Evolutionary conservation across 2,888 invertebrate species (phyloP), one percentile per base, ranked within the genome.

Genomic region (Anarsia innoxiella): DNA sequence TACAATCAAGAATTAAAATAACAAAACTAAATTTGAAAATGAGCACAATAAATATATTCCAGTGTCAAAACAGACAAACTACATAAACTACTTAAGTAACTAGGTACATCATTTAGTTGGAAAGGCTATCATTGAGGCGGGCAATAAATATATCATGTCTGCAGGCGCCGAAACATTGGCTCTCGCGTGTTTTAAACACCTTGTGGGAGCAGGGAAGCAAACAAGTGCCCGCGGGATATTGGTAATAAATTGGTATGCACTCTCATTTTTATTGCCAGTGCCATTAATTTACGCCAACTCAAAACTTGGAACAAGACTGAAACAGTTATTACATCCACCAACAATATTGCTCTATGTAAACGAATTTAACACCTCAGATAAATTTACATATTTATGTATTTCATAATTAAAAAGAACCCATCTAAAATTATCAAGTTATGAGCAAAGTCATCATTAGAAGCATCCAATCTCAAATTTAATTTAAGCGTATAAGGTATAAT

Each of bases 221-320:
- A 76, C 71, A 68, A 63, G 64, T 42, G 68, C 72, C 73, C 61
- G 51, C 67, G 59, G 69, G 66, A 66, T 67, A 66, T 66, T 67
- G 63, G 66, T 70, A 71, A 77, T 77, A 78, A 76, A 79, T 77
- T 66, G 64, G 56, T 66, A 52, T 51, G 52, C 56, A 61, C 61
- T 62, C 63, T 64, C 61, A 62, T 63, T 68, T 69, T 67, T 59
- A 56, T 58, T 52, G 46, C 51, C 49, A 59, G 57, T 53, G 57
- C 62, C 59, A 65, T 63, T 63, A 63, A 69, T 66, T 65, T 67
- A 56, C 57, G 57, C 57, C 51, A 51, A 37, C 47, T 46, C 50
- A 39, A 51, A 53, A 41, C 40, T 34, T 16, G 16, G 10, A 25
- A 26, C 31, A 10, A 29, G 13, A 4, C 28, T 10, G 15, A 12